Base-by-base conservation (phyloP, 1,140 invertebrate genomes). In the Colletes latitarsis region DNA sequence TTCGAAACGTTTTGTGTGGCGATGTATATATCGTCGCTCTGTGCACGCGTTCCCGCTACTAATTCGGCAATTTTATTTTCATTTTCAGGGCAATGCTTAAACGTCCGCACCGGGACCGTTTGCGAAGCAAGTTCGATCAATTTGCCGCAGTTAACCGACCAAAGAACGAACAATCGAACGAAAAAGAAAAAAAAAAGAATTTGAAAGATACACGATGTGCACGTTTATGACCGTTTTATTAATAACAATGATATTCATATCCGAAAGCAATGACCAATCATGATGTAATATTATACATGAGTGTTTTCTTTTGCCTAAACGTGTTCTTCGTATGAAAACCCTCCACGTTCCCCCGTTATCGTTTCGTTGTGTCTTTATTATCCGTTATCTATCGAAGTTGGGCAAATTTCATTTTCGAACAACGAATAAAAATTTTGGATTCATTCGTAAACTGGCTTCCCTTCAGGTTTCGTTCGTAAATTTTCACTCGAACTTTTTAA, bases 71-170 rank as follows among this genome's bases (percentile, higher is more conserved):
- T 91, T 85, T 91, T 88, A 91, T 89, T 87, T 87, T 68, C 77
- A 82, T 92, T 92, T 92, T 92, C 91, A 92, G 90, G 91, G 90
- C 89, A 90, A 90, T 88, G 90, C 90, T 84, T 92, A 92, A 92
- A 87, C 89, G 84, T 88, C 89, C 87, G 80, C 39, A 74, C 85
- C 89, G 90, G 90, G 89, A 66, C 87, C 86, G 81, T 86, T 84
- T 75, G 66, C 66, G 79, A 71, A 69, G 79, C 83, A 69, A 86
- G 84, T 83, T 81, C 66, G 55, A 86, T 81, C 73, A 69, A 58
- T 81, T 83, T 83, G 86, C 84, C 77, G 77, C 84, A 87, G 81
- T 87, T 86, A 77, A 85, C 83, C 84, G 88, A 90, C 89, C 88
- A 90, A 87, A 82, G 46, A 74, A 76, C 58, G 62, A 75, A 80